phyloP scores from a whole-genome alignment of 2,797 vertebrate genomes.

The Sebastes kiyomatsui region DNA sequence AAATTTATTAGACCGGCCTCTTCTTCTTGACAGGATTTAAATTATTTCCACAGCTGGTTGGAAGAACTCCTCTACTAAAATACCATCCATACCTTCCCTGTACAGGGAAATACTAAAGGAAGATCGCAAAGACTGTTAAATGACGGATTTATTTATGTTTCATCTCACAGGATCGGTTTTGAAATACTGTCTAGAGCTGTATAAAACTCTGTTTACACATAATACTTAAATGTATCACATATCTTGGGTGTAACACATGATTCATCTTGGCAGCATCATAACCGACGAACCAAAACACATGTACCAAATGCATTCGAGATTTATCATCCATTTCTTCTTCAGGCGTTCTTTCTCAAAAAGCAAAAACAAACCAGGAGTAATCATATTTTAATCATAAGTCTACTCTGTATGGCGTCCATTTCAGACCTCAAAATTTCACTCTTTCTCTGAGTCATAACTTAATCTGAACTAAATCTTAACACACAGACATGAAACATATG shows the following conservation, averaged over 20 bases:
- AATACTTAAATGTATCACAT: background rate
- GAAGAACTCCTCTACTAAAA: background rate
- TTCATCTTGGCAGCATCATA: background rate
- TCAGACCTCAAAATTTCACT: background rate
- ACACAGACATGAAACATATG: background rate
- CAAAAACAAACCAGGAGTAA: background rate
- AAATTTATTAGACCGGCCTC: constrained; percentile 35
- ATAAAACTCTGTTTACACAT: background rate
- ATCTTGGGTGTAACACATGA: background rate
- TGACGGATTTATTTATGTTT: background rate
- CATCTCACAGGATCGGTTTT: background rate
- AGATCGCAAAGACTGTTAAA: background rate
- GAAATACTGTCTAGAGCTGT: background rate
- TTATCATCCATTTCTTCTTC: background rate
- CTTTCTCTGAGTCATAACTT: background rate
- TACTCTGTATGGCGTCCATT: background rate
- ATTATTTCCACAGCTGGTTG: constrained; percentile 19
- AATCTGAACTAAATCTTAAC: background rate
- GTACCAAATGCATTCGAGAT: background rate
- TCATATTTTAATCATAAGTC: background rate
- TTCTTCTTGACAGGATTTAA: constrained; percentile 15
- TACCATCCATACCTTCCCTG: background rate
- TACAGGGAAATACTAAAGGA: background rate
- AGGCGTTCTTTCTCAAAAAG: background rate
- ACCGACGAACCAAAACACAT: background rate